Evolutionary conservation across 2,888 invertebrate species (phyloP).

Genomic region (Hirudinaria manillensis): DNA sequence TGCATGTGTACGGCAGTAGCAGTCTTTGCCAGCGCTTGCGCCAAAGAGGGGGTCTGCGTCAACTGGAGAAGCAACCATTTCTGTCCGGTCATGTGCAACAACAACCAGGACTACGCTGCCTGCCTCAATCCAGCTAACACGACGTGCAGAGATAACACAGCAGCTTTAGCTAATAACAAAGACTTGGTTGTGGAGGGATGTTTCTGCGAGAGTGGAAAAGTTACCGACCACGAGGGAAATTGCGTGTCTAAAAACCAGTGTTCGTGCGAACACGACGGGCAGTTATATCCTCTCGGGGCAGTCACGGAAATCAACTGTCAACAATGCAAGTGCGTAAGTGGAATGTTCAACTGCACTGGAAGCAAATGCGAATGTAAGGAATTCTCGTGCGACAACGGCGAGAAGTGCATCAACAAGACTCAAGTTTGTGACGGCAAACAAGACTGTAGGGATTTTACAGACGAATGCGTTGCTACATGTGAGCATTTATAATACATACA

Average conservation of each 20-base stretch:
- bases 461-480: constrained; percentile 24
- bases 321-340: constrained; percentile 33
- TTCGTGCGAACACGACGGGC: constrained; percentile 40
- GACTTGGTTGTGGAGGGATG: constrained; percentile 36
- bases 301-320: constrained; percentile 37
- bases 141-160: constrained; percentile 33
- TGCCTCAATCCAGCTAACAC: constrained; percentile 30
- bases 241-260: constrained; percentile 41
- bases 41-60: constrained; percentile 22
- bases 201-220: constrained; percentile 34
- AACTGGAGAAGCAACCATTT: constrained; percentile 27
- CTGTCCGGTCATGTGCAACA: constrained; percentile 35
- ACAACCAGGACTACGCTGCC: constrained; percentile 34
- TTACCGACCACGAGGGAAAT: constrained; percentile 36
- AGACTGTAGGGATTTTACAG: constrained; percentile 33
- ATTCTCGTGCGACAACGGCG: constrained; percentile 30
- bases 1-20: constrained; percentile 30
- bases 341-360: constrained; percentile 34
- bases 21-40: constrained; percentile 22
- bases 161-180: constrained; percentile 23
- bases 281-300: constrained; percentile 37
- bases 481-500: not conserved
- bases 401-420: constrained; percentile 30
- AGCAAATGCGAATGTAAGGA: constrained; percentile 29
- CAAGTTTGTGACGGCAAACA: constrained; percentile 32